phyloP scores from a whole-genome alignment of 2,113 vertebrate species.

The Saccopteryx bilineata region DNA sequence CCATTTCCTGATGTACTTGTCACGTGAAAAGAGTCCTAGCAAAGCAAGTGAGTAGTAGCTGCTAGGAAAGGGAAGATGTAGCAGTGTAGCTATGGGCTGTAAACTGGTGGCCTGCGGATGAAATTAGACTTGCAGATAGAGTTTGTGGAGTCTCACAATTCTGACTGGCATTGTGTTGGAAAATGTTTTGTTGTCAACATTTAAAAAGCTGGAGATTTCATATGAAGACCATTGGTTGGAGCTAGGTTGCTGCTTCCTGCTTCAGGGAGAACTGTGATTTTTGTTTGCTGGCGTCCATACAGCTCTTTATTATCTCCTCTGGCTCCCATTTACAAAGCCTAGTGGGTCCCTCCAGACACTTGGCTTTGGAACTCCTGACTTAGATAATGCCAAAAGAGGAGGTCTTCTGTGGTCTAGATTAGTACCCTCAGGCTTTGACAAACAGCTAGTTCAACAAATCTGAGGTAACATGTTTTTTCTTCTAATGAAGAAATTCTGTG shows the following conservation, averaged over 20 bases:
- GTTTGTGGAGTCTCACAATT: background rate
- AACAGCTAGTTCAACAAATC: background rate
- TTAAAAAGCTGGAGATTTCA: slow-evolving; percentile 10
- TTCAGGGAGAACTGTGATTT: background rate
- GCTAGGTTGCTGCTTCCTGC: background rate
- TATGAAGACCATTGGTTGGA: background rate
- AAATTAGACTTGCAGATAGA: background rate
- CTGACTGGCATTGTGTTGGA: background rate
- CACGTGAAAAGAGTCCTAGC: slow-evolving; percentile 16
- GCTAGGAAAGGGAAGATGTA: background rate
- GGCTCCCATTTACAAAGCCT: background rate
- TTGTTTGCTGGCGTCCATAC: background rate
- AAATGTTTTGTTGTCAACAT: background rate
- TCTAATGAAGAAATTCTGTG: slow-evolving; percentile 32
- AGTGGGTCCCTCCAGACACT: background rate
- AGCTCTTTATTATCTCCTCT: background rate
- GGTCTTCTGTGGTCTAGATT: background rate
- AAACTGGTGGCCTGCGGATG: background rate
- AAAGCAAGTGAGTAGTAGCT: background rate
- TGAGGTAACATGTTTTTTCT: slow-evolving; percentile 18
- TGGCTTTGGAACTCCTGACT: background rate
- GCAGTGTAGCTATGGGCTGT: background rate
- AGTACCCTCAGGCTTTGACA: background rate
- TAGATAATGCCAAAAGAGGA: background rate
- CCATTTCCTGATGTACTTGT: background rate